Base-by-base conservation (phyloP, 2,113 vertebrate genomes). In the Pavo muticus region DNA sequence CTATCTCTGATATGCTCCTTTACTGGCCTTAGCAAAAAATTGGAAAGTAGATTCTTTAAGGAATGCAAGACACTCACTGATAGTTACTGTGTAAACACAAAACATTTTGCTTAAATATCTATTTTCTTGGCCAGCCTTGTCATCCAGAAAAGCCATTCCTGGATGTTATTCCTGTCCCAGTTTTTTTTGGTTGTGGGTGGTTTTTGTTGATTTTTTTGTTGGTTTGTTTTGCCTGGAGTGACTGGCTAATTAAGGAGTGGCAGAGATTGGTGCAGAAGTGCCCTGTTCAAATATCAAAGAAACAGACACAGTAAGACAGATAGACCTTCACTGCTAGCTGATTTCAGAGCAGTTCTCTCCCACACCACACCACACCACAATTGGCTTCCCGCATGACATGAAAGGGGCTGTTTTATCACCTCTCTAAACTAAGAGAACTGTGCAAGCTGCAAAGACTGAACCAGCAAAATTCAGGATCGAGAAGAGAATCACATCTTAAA, bases 261-360 rank as follows among this genome's bases (percentile, higher is more conserved):
- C 78, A 91, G 71, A 89, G 67, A 54, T 37, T 37, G 79, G 83
- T 88, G 94, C 90, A 78, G 65, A 92, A 96, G 84, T 95, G 52
- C 87, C 84, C 61, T 96, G 48, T 95, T 95, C 93, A 96, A 90
- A 92, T 92, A 94, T 76, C 95, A 95, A 93, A 93, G 93, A 82
- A 94, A 88, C 71, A 95, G 88, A 93, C 81, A 63, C 85, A 91
- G 65, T 69, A 80, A 91, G 94, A 93, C 70, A 88, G 83, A 86
- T 82, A 95, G 78, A 94, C 71, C 61, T 63, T 88, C 78, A n/a
- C 73, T 68, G 84, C 84, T 65, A 57, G 59, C 84, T 68, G 52
- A 77, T 86, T 82, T 63, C 40, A 70, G 74, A 93, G 82, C 45
- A 79, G 88, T 78, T 87, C 84, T 90, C 84, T 92, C 87, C 87